phyloP scores from a whole-genome alignment of 2,888 invertebrate genomes.

The Drosophila fungiperda region DNA sequence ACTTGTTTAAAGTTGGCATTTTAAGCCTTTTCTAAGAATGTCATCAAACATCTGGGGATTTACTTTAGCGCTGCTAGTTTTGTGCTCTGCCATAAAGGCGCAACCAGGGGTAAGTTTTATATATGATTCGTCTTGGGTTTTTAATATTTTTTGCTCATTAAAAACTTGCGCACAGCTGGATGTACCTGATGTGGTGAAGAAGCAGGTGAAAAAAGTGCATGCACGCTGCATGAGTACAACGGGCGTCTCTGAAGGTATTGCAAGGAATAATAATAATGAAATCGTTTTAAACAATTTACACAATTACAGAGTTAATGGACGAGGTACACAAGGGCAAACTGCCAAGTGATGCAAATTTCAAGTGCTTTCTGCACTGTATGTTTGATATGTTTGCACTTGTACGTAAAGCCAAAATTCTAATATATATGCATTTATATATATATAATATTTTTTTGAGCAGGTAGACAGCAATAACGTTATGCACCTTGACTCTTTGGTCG shows the following conservation, averaged over 20 bases:
- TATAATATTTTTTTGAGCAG: constrained; percentile 51
- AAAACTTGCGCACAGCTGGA: constrained; percentile 59
- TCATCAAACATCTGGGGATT: constrained; percentile 34
- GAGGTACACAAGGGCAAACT: constrained; percentile 56
- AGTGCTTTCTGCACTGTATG: constrained; percentile 83
- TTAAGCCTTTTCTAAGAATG: constrained; percentile 23
- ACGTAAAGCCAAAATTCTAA: constrained; percentile 20
- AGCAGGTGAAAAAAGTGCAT: constrained; percentile 75
- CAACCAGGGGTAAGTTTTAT: constrained; percentile 55
- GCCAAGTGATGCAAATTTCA: constrained; percentile 69
- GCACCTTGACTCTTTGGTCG: constrained; percentile 78
- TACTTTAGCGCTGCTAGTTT: constrained; percentile 34
- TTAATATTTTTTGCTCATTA: background rate
- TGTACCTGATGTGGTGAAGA: constrained; percentile 72
- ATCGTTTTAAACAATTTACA: background rate
- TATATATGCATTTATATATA: background rate
- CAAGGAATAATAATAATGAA: background rate
- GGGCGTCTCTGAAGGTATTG: constrained; percentile 74
- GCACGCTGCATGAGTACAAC: constrained; percentile 73
- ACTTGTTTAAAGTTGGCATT: background rate
- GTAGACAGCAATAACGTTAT: constrained; percentile 76
- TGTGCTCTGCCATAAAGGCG: constrained; percentile 29
- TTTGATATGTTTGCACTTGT: constrained; percentile 83
- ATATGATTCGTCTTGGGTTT: background rate
- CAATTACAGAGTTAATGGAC: constrained; percentile 54